Conservation (phyloP, 35 echinoderm and acorn worm species). For the Acanthaster planci region DNA sequence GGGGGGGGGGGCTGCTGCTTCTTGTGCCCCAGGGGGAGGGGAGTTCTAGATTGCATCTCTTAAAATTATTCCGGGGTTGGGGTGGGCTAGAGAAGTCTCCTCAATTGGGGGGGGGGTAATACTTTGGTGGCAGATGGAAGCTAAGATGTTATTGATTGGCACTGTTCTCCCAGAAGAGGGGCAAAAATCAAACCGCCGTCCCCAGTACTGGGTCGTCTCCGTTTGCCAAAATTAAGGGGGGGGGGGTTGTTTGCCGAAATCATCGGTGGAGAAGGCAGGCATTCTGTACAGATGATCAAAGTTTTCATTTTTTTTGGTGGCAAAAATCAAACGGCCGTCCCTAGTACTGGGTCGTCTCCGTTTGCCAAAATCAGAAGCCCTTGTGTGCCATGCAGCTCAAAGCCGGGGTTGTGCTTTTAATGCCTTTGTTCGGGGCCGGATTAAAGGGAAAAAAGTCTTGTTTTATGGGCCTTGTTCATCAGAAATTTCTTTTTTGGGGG, state of each 20-base stretch:
- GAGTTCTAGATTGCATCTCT: too few relatives aligned
- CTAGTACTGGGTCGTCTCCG: background rate
- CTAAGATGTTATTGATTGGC: background rate
- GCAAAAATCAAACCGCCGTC: background rate
- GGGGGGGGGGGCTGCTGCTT: too few relatives aligned
- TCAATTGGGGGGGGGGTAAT: background rate
- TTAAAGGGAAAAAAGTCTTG: too few relatives aligned
- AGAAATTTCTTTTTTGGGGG: too few relatives aligned
- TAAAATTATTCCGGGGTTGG: background rate
- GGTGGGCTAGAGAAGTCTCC: background rate
- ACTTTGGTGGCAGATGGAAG: background rate
- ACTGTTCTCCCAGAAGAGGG: background rate
- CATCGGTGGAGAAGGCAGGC: too few relatives aligned
- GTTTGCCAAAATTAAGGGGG: background rate
- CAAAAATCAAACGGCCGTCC: background rate
- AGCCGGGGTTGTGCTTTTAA: too few relatives aligned
- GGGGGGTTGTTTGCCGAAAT: too few relatives aligned
- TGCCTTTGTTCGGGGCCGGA: too few relatives aligned
- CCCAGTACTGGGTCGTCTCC: background rate
- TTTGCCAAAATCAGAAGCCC: conserved; percentile 1
- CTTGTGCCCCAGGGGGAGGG: too few relatives aligned
- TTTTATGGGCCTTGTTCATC: too few relatives aligned
- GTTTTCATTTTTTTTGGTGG: too few relatives aligned
- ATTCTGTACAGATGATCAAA: too few relatives aligned
- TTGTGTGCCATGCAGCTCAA: background rate